Evolutionary conservation across 2,113 vertebrate genomes (phyloP).

Genomic region (Tupaia chinensis): DNA sequence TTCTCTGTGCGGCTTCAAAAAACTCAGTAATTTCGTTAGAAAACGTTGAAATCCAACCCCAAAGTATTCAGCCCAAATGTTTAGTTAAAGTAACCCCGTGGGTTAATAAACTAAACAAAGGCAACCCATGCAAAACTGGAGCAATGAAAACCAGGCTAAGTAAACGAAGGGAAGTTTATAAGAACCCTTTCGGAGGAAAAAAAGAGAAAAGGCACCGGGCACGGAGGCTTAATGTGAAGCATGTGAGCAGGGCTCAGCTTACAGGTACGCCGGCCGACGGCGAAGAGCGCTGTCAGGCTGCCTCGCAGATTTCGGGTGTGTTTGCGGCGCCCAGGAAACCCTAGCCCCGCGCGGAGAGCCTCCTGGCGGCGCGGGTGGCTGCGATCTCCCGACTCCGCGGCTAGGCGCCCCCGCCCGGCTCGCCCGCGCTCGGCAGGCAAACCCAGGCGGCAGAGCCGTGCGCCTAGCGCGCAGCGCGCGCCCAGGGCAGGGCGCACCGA

Average conservation of each 20-base stretch:
- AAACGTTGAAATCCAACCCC: conserved; percentile 94
- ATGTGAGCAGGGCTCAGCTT: conserved; percentile 90
- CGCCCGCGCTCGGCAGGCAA: rapidly evolving
- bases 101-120: conserved; percentile 99
- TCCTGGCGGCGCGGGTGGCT: background rate
- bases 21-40: conserved; percentile 92
- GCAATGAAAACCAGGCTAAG: conserved; percentile 99
- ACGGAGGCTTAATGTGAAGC: conserved; percentile 94
- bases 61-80: conserved; percentile 94
- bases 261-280: conserved; percentile 84
- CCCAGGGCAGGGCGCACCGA: too few species aligned
- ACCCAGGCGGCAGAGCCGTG: background rate
- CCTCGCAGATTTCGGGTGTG: conserved; percentile 51
- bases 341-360: background rate
- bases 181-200: conserved; percentile 91
- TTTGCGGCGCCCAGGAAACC: conserved; percentile 62
- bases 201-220: conserved; percentile 88
- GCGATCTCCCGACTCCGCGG: background rate
- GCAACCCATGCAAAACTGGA: conserved; percentile 97
- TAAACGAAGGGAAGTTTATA: conserved; percentile 98
- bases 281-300: conserved; percentile 56
- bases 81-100: conserved; percentile 98
- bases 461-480: background rate
- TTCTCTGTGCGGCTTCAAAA: conserved; percentile 91
- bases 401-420: background rate